Evolutionary conservation across 1,140 invertebrate genomes (phyloP), one percentile per base, ranked within the genome.

Genomic region (Leptonema lineaticorne): DNA sequence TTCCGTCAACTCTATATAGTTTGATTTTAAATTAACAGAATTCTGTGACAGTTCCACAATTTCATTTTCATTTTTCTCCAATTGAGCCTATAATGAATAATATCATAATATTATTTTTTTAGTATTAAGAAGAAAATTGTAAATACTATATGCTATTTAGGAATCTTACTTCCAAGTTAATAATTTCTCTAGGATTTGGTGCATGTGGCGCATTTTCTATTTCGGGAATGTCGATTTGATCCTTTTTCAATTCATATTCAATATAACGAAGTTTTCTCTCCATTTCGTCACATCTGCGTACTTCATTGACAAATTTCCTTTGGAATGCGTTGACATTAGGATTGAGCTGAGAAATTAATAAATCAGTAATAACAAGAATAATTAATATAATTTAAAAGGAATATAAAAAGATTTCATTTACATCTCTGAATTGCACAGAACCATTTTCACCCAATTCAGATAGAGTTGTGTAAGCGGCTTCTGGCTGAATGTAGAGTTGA

Each of bases 111-210:
- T n/a, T n/a, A n/a, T n/a, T n/a, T n/a, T n/a, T n/a, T n/a, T n/a
- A n/a, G n/a, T n/a, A n/a, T n/a, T n/a, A n/a, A n/a, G n/a, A n/a
- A n/a, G n/a, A n/a, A n/a, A n/a, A n/a, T n/a, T n/a, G n/a, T n/a
- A n/a, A n/a, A n/a, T n/a, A n/a, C n/a, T n/a, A n/a, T n/a, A n/a
- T n/a, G n/a, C n/a, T n/a, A n/a, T n/a, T n/a, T n/a, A n/a, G n/a
- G n/a, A n/a, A n/a, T n/a, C n/a, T 77, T 81, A 94, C 93, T 88
- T 97, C 95, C 68, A 98, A 83, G 81, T 98, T 93, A 74, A 97
- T 97, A 80, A 98, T 98, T 82, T 97, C 96, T 68, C 95, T 87
- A 6, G 97, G 95, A 77, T 94, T 95, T 4, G 97, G 97, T 8
- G 96, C 96, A 74, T 94, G 81, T 6, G 90, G 90, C 59, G 94